Conservation (phyloP, 1,140 invertebrate genomes). For the Protaetia brevitarsis region DNA sequence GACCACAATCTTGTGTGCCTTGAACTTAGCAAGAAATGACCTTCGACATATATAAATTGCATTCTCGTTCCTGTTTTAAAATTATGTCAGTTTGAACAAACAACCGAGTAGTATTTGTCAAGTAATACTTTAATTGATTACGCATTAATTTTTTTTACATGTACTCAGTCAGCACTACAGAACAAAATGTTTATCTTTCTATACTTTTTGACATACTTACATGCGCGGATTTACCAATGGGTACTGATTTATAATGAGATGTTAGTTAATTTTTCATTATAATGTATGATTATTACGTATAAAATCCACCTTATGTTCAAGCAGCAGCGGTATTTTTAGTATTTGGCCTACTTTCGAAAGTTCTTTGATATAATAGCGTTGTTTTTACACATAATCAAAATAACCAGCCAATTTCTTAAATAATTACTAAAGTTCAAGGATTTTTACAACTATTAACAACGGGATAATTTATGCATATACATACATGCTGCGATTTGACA, state of each 20-base stretch:
- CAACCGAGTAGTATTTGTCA: background rate
- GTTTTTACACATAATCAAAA: background rate
- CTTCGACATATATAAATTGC: conserved; percentile 2
- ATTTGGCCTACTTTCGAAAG: background rate
- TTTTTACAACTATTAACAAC: background rate
- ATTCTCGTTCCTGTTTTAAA: conserved; percentile 14
- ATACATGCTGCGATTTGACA: no score
- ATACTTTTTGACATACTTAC: no score
- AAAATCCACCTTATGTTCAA: background rate
- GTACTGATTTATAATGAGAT: no score
- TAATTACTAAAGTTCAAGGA: background rate
- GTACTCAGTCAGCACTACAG: no score
- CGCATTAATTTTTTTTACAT: no score
- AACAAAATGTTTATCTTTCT: no score
- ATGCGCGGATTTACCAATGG: no score
- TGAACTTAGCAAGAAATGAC: conserved; percentile 15
- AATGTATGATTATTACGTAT: no score
- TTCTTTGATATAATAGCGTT: background rate
- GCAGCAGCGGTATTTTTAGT: background rate
- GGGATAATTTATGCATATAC: background rate
- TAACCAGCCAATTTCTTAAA: background rate
- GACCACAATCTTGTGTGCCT: conserved; percentile 15
- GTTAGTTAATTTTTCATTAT: no score
- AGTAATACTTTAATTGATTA: background rate
- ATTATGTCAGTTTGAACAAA: conserved; percentile 8